phyloP scores from a whole-genome alignment of 30 jellyfish, hydroid and myxozoan genomes.

The Aurelia sp. region DNA sequence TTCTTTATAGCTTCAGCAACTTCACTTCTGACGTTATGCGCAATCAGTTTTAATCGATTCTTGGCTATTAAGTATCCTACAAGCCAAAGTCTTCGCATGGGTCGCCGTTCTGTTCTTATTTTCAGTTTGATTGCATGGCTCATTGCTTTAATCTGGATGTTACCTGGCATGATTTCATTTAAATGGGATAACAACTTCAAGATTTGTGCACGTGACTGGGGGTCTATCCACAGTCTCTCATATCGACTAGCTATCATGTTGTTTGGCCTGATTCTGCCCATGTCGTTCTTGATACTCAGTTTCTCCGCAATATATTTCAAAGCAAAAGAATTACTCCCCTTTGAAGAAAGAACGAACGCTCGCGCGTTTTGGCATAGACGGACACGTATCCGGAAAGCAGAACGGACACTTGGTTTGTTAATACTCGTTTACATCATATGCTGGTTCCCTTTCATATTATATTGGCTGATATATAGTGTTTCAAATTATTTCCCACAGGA shows the following conservation, averaged over 20 bases:
- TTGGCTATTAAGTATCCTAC: slow-evolving; percentile 86
- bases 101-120: slow-evolving; percentile 47
- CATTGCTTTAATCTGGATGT: slow-evolving; percentile 62
- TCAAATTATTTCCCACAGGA: slow-evolving; percentile 55
- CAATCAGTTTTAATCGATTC: slow-evolving; percentile 83
- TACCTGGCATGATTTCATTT: slow-evolving; percentile 84
- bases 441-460: slow-evolving; percentile 87
- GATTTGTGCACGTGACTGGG: slow-evolving; percentile 81
- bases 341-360: slow-evolving; percentile 28
- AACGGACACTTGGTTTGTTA: slow-evolving; percentile 79
- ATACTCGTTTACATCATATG: slow-evolving; percentile 67
- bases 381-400: slow-evolving; percentile 82
- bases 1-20: slow-evolving; percentile 88
- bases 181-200: slow-evolving; percentile 53
- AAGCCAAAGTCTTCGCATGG: slow-evolving; percentile 76
- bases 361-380: slow-evolving; percentile 46
- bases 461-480: slow-evolving; percentile 74
- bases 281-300: slow-evolving; percentile 70
- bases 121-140: slow-evolving; percentile 76
- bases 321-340: slow-evolving; percentile 57
- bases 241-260: slow-evolving; percentile 77
- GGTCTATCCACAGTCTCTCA: slow-evolving; percentile 45
- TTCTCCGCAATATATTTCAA: slow-evolving; percentile 79
- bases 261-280: slow-evolving; percentile 74
- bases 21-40: slow-evolving; percentile 88